Evolutionary conservation across 2,113 vertebrate genomes (phyloP).

Genomic region (Bubo blakistoni): DNA sequence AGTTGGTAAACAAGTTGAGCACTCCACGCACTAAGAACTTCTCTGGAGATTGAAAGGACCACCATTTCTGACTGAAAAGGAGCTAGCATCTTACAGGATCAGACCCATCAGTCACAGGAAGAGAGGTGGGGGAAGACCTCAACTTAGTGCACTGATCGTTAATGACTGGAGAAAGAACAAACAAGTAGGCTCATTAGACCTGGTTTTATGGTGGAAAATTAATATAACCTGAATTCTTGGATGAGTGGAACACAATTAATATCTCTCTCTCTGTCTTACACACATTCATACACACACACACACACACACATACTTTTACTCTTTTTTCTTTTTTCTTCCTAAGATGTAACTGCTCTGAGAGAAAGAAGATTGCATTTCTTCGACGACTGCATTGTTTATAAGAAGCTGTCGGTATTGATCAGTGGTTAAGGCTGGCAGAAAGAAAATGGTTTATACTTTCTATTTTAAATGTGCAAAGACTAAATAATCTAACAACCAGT

Average conservation of each 20-base stretch:
- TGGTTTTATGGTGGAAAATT: neutral
- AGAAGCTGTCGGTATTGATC: conserved; percentile 35
- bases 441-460: neutral
- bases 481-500: neutral
- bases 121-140: neutral
- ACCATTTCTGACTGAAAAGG: neutral
- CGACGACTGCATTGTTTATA: neutral
- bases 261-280: neutral
- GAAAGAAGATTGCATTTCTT: conserved; percentile 31
- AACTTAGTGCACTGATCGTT: neutral
- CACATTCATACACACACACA: neutral
- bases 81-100: neutral
- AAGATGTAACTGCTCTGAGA: neutral
- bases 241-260: neutral
- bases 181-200: neutral
- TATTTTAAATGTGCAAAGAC: neutral
- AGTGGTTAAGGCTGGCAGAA: neutral
- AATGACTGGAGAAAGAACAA: neutral
- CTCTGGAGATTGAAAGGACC: neutral
- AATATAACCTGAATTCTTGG: neutral
- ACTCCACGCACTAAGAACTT: neutral
- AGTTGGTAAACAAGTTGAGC: rapidly evolving
- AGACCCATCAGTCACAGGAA: neutral
- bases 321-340: neutral
- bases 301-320: neutral